phyloP scores from a whole-genome alignment of 2,888 invertebrate species.

The Habrosyne pyritoides region DNA sequence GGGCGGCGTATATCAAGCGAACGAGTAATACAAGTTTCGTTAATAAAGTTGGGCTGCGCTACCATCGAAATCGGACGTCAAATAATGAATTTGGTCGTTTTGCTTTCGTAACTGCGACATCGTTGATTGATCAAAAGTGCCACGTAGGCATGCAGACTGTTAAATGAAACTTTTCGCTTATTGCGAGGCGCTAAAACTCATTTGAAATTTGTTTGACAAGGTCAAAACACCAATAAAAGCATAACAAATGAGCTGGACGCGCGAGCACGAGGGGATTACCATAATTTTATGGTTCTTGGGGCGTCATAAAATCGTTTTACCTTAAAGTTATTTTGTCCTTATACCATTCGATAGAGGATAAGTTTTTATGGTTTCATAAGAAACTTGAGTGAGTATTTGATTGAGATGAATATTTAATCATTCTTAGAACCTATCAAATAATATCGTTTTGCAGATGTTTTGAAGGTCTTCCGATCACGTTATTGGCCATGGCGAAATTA shows the following conservation, averaged over 20 bases:
- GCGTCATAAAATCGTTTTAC: background rate
- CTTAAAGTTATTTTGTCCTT: background rate
- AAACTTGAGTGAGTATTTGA: background rate
- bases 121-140: conserved; percentile 26
- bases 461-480: too few relatives aligned
- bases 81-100: conserved; percentile 41
- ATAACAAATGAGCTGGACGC: conserved; percentile 1
- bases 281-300: conserved; percentile 7
- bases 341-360: background rate
- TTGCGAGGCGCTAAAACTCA: background rate
- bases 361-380: background rate
- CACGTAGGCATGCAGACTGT: conserved; percentile 4
- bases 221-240: conserved; percentile 3
- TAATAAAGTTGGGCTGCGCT: conserved; percentile 30
- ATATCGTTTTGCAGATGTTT: too few relatives aligned
- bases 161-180: conserved; percentile 6
- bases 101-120: conserved; percentile 40
- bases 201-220: background rate
- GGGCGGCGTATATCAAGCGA: conserved; percentile 15
- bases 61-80: conserved; percentile 40
- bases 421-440: too few relatives aligned
- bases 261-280: background rate
- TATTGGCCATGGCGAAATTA: too few relatives aligned
- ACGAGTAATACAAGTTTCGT: conserved; percentile 47
- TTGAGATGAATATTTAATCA: background rate